Base-by-base conservation (phyloP, 1,140 invertebrate species). In the Drosophila kohkoa region DNA sequence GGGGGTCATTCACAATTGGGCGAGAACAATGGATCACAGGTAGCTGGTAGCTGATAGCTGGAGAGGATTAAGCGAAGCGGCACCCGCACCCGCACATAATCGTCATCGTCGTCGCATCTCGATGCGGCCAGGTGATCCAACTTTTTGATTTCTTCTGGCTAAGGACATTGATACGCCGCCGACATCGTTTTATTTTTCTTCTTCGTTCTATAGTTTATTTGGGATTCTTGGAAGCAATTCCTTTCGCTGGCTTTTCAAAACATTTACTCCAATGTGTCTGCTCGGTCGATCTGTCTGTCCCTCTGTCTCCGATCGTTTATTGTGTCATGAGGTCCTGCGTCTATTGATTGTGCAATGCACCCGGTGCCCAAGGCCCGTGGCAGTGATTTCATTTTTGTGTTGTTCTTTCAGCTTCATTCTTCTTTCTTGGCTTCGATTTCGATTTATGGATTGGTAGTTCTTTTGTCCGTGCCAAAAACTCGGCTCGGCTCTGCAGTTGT, bases 201-300 rank as follows among this genome's bases (percentile, higher is more conserved):
- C 20, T 25, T 25, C 3, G 20, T 51, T 51, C 20, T 51, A 38
- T 38, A 38, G 7, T 38, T 38, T 38, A 38, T 38, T 30, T 54
- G 51, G 13, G 65, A 82, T 92, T 92, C 91, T 66, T 87, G 82
- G 91, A 92, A 92, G 91, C 90, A 92, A 92, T 92, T 92, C 85
- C 91, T 92, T 92, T 92, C 75, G 73, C 72, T 91, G 91, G 91
- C 90, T 92, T 92, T 92, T 92, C 91, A 91, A 92, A 92, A 92
- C 87, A 92, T 92, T 92, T 90, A 86, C 87, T 81, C 87, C 90
- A 88, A 74, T 91, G 79, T 91, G 55, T 73, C 38, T 78, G 71
- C 45, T 62, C 28, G 35, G 38, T 73, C 62, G 48, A 20, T 41
- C 13, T 48, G 38, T 54, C 58, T 43, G 38, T 57, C 62, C 46